Conservation (phyloP, 2,797 vertebrate genomes). For the Picus viridis region DNA sequence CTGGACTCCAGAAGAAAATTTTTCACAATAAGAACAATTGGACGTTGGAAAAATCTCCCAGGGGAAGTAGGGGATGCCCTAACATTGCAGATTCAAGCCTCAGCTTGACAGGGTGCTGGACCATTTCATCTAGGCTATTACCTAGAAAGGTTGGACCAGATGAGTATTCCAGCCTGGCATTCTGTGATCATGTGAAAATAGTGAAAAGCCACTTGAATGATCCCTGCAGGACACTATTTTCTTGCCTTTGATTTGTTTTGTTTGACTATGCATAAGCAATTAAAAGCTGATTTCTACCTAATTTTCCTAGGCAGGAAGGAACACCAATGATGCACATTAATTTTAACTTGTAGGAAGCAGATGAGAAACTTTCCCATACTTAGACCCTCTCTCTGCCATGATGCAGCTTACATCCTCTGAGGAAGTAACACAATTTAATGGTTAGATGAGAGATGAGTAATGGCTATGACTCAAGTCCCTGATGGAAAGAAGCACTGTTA, state of each 20-base stretch:
- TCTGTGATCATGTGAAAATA: no score
- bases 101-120: no score
- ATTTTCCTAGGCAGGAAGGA: neutral
- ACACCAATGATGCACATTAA: neutral
- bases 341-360: conserved; percentile 6
- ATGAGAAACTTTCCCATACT: neutral
- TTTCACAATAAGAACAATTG: no score
- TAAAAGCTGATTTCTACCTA: neutral
- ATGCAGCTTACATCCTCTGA: neutral
- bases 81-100: no score
- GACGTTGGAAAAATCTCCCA: no score
- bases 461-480: neutral
- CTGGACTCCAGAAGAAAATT: no score
- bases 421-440: neutral
- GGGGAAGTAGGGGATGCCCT: no score
- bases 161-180: no score
- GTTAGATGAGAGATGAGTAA: neutral
- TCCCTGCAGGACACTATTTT: neutral
- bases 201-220: neutral
- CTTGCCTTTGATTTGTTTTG: neutral
- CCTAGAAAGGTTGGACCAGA: no score
- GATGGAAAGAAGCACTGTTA: conserved; percentile 9
- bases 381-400: neutral
- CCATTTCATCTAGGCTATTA: no score
- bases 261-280: neutral